Base-by-base conservation (phyloP, 2,888 invertebrate species). In the Agriotes lineatus region DNA sequence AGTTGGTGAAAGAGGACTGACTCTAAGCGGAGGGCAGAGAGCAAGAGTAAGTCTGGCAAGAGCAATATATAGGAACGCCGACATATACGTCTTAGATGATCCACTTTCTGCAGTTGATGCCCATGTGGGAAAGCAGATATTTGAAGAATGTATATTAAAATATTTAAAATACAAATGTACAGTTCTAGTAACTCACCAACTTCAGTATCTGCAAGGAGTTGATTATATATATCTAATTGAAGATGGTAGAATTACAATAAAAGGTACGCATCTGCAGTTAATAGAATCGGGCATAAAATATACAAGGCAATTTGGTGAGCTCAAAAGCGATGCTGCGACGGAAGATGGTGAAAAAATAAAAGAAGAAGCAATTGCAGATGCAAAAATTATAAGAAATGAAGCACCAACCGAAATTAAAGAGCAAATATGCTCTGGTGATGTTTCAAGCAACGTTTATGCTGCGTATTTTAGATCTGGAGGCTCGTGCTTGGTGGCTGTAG, bases 71-170 rank as follows among this genome's bases (percentile, higher is more conserved):
- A 90, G 91, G 37, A 89, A 94, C 65, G 90, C 93, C 0, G 93
- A 94, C 71, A 90, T 96, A 69, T 96, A 94, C 80, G 83, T 96
- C 7, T 84, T 96, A 57, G 96, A 96, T 82, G 96, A 96, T 84
- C 96, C 96, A 0, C 85, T 96, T 12, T 91, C 94, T 72, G 96
- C 96, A 0, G 96, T 96, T 9, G 96, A 96, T 85, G 89, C 94
- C 0, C 92, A 93, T 80, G 96, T 96, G 0, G 94, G 94, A 0
- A 89, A 92, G 0, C 93, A 94, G 83, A 86, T 96, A 74, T 96
- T 95, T 83, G 93, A 95, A 79, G 88, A 91, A 78, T 94, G 93
- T 77, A 87, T 93, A 52, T 85, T 75, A 18, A 73, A 86, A 5
- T 89, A 89, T 75, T 84, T 94, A 72, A 85, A 87, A 7, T 86